Evolutionary conservation across 2,888 invertebrate genomes (phyloP), one percentile per base, ranked within the genome.

Genomic region (Tubiluchus corallicola): DNA sequence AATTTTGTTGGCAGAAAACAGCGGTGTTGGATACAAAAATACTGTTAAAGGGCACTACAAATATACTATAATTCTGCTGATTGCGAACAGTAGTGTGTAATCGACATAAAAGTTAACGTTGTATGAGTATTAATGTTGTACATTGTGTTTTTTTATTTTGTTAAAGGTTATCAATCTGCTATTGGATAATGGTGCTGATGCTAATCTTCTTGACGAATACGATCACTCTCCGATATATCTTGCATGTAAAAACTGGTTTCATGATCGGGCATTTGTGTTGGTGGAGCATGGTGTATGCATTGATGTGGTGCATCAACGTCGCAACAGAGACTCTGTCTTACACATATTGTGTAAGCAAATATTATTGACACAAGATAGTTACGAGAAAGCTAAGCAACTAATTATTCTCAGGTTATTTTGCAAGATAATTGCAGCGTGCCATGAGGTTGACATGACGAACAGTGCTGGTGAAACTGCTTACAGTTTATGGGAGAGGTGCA

Each of bases 391-490:
- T n/a, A 29, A 29, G 29, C 29, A n/a, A 29, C 9, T 29, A 29
- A n/a, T 9, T 9, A 9, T 29, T 9, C 29, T 29, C 9, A n/a
- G 29, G 9, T n/a, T 29, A 9, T n/a, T 29, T 9, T n/a, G n/a
- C 29, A n/a, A 29, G 9, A 9, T 29, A n/a, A 9, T 29, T 9
- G 9, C 29, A 9, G 29, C n/a, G 29, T 9, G 9, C 9, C 9
- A n/a, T n/a, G 29, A 29, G 29, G 29, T 29, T 9, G 29, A 29
- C 29, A 29, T 29, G n/a, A 29, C 29, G 29, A 29, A 29, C 29
- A n/a, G 9, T n/a, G 29, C 29, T n/a, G 29, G 29, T 9, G 29
- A 29, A n/a, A 29, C 29, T n/a, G 29, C 29, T n/a, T 29, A 29
- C 29, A n/a, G n/a, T 29, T n/a, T 29, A n/a, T 29, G 29, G 29